These are phyloP conservation scores for Podarcis muralis DNA, from an alignment of 2,113 vertebrate genomes.

Conservation along the genomic window DNA sequence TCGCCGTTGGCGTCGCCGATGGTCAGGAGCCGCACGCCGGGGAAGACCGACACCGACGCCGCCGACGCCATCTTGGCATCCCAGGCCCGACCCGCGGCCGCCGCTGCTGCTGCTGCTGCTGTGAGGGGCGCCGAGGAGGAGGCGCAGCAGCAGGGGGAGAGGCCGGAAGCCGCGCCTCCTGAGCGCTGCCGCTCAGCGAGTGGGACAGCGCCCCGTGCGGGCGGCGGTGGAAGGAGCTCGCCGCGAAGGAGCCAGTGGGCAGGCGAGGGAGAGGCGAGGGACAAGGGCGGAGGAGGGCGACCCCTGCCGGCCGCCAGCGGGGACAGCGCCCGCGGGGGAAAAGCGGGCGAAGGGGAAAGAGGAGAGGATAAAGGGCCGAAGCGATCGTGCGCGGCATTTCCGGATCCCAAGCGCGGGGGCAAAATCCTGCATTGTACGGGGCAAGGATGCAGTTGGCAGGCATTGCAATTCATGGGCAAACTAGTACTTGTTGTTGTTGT, in stretches of 20 bases:
- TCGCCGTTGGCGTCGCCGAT: constrained; percentile 95
- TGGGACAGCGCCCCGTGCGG: not conserved
- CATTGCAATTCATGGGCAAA: too few relatives aligned
- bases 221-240: not conserved
- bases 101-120: not conserved
- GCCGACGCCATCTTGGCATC: constrained; percentile 71
- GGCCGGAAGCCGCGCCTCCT: not conserved
- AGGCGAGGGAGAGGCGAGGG: not conserved
- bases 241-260: not conserved
- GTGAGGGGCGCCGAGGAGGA: not conserved
- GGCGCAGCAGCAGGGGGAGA: not conserved
- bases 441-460: not conserved
- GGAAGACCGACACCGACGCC: constrained; percentile 89
- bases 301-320: too few relatives aligned
- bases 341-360: not conserved
- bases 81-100: constrained; percentile 36
- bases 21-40: constrained; percentile 92
- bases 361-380: not conserved
- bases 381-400: not conserved
- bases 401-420: not conserved
- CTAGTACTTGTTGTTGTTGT: too few relatives aligned
- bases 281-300: too few relatives aligned
- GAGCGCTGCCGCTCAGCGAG: too few relatives aligned
- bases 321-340: too few relatives aligned
- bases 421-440: not conserved